Evolutionary conservation across 2,797 vertebrate genomes (phyloP).

Genomic region (Erethizon dorsatum): DNA sequence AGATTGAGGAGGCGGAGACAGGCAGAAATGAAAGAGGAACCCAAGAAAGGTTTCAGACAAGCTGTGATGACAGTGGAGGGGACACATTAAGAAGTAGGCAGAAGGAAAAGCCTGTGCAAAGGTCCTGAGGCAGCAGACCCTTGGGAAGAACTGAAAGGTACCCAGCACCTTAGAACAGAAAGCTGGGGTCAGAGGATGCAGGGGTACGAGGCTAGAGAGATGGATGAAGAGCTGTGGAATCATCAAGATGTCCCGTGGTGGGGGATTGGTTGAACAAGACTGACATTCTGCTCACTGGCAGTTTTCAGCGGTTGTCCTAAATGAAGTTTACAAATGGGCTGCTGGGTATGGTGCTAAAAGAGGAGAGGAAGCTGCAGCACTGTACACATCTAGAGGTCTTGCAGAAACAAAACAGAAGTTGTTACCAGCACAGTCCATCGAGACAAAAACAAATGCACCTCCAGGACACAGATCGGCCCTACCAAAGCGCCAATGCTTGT

Average conservation of each 20-base stretch:
- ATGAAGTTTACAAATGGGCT: not conserved
- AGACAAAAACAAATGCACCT: not conserved
- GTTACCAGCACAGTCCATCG: not conserved
- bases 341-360: no score
- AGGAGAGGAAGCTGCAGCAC: not conserved
- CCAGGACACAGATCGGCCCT: not conserved
- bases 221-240: not conserved
- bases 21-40: not conserved
- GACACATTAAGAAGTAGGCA: not conserved
- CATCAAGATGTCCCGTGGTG: not conserved
- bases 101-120: not conserved
- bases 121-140: not conserved
- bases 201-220: not conserved
- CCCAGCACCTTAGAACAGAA: not conserved
- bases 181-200: not conserved
- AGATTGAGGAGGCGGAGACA: not conserved
- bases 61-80: not conserved
- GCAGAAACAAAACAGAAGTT: not conserved
- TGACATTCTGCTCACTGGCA: not conserved
- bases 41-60: not conserved
- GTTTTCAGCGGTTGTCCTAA: not conserved
- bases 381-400: not conserved
- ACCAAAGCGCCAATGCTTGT: not conserved
- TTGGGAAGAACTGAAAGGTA: rapidly evolving
- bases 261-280: not conserved